Evolutionary conservation across 2,113 vertebrate genomes (phyloP).

Genomic region (Arizona elegans): DNA sequence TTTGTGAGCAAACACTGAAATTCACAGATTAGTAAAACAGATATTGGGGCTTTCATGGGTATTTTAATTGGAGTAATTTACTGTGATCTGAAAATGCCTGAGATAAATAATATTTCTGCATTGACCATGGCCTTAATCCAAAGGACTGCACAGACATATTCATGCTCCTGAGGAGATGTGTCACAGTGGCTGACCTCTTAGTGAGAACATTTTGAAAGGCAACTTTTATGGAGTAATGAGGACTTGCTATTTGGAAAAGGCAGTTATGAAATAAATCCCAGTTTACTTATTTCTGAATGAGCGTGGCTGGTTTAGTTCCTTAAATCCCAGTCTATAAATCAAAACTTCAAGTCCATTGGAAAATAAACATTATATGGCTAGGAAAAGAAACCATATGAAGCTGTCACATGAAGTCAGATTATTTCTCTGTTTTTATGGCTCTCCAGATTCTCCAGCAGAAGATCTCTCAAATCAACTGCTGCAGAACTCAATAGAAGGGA

Average conservation of each 20-base stretch:
- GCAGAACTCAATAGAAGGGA: background rate
- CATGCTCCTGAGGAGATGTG: background rate
- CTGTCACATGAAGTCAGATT: background rate
- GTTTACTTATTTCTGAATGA: background rate
- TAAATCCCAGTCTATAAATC: background rate
- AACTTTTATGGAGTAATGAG: background rate
- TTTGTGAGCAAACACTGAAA: conserved; percentile 12
- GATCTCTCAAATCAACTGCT: background rate
- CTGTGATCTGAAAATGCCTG: conserved; percentile 6
- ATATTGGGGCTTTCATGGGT: background rate
- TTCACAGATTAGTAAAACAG: background rate
- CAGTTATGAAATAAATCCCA: background rate
- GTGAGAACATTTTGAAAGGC: background rate
- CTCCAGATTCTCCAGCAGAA: background rate
- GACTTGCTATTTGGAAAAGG: no score
- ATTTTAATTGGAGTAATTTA: background rate
- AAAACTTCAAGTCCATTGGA: background rate
- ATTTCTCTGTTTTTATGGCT: background rate
- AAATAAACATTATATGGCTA: background rate
- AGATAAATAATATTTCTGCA: background rate
- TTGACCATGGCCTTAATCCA: conserved; percentile 28
- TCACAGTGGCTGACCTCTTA: background rate
- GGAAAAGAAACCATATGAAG: background rate
- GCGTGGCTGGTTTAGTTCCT: background rate
- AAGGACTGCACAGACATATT: background rate